Evolutionary conservation across 2,888 invertebrate genomes (phyloP), one percentile per base, ranked within the genome.

Genomic region (Hesperia comma): DNA sequence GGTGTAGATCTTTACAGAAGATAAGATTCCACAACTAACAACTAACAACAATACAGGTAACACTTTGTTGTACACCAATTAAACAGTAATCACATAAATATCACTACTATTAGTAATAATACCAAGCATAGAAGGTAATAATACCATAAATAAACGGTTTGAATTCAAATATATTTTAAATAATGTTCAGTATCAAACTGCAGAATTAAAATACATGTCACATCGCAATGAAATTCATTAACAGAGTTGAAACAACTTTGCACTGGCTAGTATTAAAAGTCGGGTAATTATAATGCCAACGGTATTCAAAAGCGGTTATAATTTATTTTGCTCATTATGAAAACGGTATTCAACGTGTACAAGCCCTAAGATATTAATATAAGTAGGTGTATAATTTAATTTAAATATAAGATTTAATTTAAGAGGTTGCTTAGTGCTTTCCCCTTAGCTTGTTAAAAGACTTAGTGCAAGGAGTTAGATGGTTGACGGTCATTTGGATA

Each of bases 401-500:
- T 64, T 58, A 64, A 64, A 66, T 66, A 66, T 66, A 66, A 66
- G 66, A 60, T 66, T 66, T 66, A 66, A 66, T 61, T 66, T 66
- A 66, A 66, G 60, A 46, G 66, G 54, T 33, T 61, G 12, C 66
- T 66, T 66, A 66, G 63, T 26, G 46, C 54, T 54, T 64, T 66
- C 33, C 66, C 66, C 66, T 60, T 51, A 66, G 66, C 66, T 66
- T 66, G 66, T 66, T 66, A 54, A 66, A 60, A 60, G 49, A 49
- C 63, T 49, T 21, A 33, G 46, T 33, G 56, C 32, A 32, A 40
- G 46, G 46, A 41, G 54, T 54, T 15, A n/a, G 58, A 15, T 15
- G 32, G 51, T 54, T 43, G 58, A 40, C 63, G 66, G 66, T 66
- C 66, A 66, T 60, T 60, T 51, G 17, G 53, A 66, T 66, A 60